Evolutionary conservation across 2,113 vertebrate genomes (phyloP), one percentile per base, ranked within the genome.

Genomic region (Myrmecophaga tridactyla): DNA sequence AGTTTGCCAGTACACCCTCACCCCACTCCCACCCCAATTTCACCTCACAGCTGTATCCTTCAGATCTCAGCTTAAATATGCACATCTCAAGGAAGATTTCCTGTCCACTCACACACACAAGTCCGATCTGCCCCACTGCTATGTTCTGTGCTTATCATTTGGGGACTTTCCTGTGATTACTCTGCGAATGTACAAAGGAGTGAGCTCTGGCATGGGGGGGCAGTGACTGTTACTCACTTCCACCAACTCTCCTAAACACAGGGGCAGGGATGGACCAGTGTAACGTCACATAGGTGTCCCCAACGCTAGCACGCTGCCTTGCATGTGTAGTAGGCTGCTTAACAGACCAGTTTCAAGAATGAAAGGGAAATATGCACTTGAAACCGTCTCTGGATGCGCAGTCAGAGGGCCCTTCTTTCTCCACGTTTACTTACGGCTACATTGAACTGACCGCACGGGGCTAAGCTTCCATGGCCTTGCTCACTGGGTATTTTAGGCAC

Each of bases 1-100:
- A 1, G 15, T 7, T 72, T 73, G 23, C 7, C 43, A 48, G 31
- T 1, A 20, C 10, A 58, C 3, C 7, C 18, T 4, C 0, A 86
- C 8, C 7, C 25, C n/a, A 77, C 3, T 5, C n/a, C 36, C 34
- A 34, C 60, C 25, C 5, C 31, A 4, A n/a, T 58, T 39, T 53
- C 20, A 75, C 65, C 25, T 36, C 39, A 65, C 67, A 7, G 17
- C 34, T 4, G 8, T 2, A 27, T 23, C n/a, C n/a, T 65, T 58
- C 25, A 75, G 46, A 7, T 67, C 67, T 86, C 69, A 70, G 13
- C 39, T 73, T 56, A 43, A 14, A 51, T 13, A 17, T 3, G 31
- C 34, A n/a, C 39, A 48, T 78, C 78, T 76, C 34, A 31, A 23
- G 51, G 63, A 23, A 31, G 18, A 56, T 34, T 34, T n/a, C 17